phyloP scores from a whole-genome alignment of 2,888 invertebrate genomes.

The Dione vanillae region DNA sequence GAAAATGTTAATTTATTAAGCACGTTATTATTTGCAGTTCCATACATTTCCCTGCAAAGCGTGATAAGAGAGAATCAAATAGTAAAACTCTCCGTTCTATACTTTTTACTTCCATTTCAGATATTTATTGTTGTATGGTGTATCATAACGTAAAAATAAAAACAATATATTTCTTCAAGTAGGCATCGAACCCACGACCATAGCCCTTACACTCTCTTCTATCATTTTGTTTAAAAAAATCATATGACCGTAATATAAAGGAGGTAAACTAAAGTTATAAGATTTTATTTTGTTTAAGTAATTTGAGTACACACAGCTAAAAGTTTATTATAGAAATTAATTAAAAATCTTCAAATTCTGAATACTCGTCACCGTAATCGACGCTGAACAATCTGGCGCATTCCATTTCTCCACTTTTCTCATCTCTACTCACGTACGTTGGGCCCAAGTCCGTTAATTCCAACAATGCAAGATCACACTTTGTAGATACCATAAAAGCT shows the following conservation, averaged over 20 bases:
- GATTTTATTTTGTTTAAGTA: too few species aligned
- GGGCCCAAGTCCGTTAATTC: conserved; percentile 69
- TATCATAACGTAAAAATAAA: background rate
- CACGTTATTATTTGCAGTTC: too few species aligned
- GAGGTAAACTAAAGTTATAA: too few species aligned
- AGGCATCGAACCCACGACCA: background rate
- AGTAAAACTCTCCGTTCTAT: too few species aligned
- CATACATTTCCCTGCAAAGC: too few species aligned
- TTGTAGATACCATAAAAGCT: conserved; percentile 69
- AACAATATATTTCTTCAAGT: background rate
- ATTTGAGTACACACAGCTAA: too few species aligned
- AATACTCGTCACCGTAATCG: conserved; percentile 62
- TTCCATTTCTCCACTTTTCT: conserved; percentile 63
- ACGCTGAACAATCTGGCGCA: conserved; percentile 68
- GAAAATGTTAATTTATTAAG: too few species aligned
- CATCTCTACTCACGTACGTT: conserved; percentile 67
- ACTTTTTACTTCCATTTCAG: background rate
- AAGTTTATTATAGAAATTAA: background rate
- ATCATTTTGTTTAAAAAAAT: too few species aligned
- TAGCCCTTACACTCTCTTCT: background rate
- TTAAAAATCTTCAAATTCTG: conserved; percentile 68
- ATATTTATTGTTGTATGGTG: too few species aligned
- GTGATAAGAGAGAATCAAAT: too few species aligned
- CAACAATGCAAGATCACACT: conserved; percentile 63
- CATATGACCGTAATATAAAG: too few species aligned